Evolutionary conservation across 2,113 vertebrate species (phyloP).

Genomic region (Tachysurus vachellii): DNA sequence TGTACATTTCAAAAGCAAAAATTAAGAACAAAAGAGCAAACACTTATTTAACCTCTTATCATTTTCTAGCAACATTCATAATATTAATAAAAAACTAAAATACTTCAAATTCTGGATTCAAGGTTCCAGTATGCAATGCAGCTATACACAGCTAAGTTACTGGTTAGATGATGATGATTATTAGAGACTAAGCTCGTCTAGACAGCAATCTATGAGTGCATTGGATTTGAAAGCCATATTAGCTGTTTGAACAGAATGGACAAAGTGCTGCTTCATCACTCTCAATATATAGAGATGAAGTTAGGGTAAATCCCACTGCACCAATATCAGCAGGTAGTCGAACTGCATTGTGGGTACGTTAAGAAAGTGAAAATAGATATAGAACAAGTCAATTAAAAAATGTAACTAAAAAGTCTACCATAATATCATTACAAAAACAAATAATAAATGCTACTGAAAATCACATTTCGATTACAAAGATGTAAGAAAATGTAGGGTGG

Average conservation of each 20-base stretch:
- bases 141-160: not conserved
- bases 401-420: not conserved
- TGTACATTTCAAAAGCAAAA: not conserved
- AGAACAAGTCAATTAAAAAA: not conserved
- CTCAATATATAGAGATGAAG: not conserved
- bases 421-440: not conserved
- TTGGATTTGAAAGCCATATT: not conserved
- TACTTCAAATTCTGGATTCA: not conserved
- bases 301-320: not conserved
- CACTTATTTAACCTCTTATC: not conserved
- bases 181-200: not conserved
- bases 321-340: not conserved
- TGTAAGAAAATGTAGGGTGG: not conserved
- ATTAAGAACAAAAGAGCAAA: not conserved
- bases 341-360: not conserved
- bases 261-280: not conserved
- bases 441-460: not conserved
- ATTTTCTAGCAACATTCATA: not conserved
- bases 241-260: not conserved
- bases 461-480: not conserved
- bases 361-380: not conserved
- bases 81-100: not conserved
- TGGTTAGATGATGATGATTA: too few relatives aligned
- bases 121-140: not conserved
- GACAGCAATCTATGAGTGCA: too few relatives aligned